Percentiles rank a stretch among this genome's conserved stretches.
These are phyloP conservation scores for Sarcoramphus papa DNA, from an alignment of 2,797 vertebrate species.

Conservation along the genomic window DNA sequence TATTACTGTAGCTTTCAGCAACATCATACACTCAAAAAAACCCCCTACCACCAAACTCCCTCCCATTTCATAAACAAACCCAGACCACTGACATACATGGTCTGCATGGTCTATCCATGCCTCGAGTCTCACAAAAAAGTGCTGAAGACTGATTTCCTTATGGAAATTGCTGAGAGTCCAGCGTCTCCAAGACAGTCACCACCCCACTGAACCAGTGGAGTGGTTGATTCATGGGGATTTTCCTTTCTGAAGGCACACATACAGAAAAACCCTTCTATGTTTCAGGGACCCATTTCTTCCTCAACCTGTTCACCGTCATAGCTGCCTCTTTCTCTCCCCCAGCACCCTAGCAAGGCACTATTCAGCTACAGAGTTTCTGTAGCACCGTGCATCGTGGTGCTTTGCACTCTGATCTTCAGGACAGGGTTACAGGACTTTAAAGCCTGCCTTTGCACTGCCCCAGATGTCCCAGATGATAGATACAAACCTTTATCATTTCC, in stretches of 20 bases:
- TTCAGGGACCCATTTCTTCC: not conserved
- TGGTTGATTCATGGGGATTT: not conserved
- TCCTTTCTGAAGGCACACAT: not conserved
- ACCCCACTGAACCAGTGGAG: not conserved
- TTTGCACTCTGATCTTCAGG: not conserved
- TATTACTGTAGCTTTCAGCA: not conserved
- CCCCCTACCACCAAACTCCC: rapidly evolving
- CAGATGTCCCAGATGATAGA: not conserved
- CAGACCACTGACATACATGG: not conserved
- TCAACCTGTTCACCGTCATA: not conserved
- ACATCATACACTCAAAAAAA: not conserved
- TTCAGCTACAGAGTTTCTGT: not conserved
- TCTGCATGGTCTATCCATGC: not conserved
- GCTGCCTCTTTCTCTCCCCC: not conserved
- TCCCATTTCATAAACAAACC: not conserved
- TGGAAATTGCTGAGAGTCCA: not conserved
- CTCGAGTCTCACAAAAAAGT: not conserved
- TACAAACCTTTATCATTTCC: not conserved
- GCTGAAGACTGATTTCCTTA: not conserved
- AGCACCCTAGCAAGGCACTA: not conserved
- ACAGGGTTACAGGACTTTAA: not conserved
- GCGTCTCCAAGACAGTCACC: not conserved
- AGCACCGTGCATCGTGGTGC: rapidly evolving
- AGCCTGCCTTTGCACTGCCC: not conserved
- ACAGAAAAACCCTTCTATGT: not conserved